Evolutionary conservation across 2,888 invertebrate species (phyloP), one percentile per base, ranked within the genome.

Genomic region (Balanococcus diminutus): DNA sequence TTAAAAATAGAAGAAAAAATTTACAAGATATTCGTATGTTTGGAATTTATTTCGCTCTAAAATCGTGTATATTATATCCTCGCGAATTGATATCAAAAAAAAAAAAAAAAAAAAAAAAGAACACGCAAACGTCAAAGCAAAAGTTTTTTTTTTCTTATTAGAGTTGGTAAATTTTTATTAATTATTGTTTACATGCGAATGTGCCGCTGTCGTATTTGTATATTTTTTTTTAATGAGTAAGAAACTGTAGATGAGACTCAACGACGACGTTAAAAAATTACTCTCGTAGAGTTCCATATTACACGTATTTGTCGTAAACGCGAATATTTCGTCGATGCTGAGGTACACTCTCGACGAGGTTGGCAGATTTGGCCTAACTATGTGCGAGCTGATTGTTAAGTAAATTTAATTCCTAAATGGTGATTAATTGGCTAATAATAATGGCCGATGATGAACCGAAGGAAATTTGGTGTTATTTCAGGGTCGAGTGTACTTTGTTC

Each of bases 181-280:
- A 75, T 75, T 75, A 75, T 32, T 75, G 75, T 75, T 75, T 75
- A 75, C 75, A 75, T 75, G 51, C 51, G 75, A 75, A 75, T 75
- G 11, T 16, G 67, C 67, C 36, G 67, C 67, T 75, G 25, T 25
- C 61, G 61, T 67, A 28, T 67, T 3, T n/a, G n/a, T n/a, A n/a
- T n/a, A n/a, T n/a, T n/a, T n/a, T n/a, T 46, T 16, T 67, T 67
- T 67, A 67, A 67, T 67, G 61, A 67, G 61, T 67, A 14, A 25
- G 61, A 67, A 67, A 28, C 61, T 28, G 19, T 8, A 5, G 19
- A 19, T 3, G 19, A 56, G 56, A 56, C 2, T n/a, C 46, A 46
- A 46, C 56, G 61, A 67, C 42, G 42, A 42, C 19, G 51, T 67
- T 67, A 4, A 67, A 4, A 67, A 67, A 25, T 67, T 67, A 67